Evolutionary conservation across 2,888 invertebrate species (phyloP).

Genomic region (Rapana venosa): DNA sequence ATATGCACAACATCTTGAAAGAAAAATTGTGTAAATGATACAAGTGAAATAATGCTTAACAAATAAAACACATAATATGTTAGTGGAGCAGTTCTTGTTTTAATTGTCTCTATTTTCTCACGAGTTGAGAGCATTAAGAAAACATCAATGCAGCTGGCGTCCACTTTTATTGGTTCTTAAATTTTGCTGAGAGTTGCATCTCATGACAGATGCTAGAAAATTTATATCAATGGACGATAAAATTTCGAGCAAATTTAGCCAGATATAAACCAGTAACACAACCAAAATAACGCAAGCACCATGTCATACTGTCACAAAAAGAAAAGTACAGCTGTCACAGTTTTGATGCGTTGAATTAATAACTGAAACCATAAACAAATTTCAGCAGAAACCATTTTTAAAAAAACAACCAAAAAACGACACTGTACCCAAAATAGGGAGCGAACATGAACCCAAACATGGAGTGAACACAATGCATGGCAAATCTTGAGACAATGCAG

Average conservation of each 20-base stretch:
- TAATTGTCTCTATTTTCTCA: not conserved
- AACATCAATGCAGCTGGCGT: no score
- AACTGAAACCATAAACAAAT: not conserved
- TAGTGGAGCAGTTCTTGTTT: not conserved
- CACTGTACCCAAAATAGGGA: constrained; percentile 2
- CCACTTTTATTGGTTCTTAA: no score
- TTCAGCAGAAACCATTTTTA: not conserved
- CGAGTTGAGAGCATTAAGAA: no score
- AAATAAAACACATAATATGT: not conserved
- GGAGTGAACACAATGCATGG: constrained; percentile 26
- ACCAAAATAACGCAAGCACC: not conserved
- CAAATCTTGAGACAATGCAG: constrained; percentile 22
- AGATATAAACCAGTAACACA: not conserved
- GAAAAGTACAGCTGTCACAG: not conserved
- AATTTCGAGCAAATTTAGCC: not conserved
- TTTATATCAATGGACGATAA: not conserved
- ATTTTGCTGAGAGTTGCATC: no score
- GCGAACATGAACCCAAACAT: constrained; percentile 16
- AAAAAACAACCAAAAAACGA: not conserved
- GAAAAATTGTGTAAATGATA: not conserved
- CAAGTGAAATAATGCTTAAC: not conserved
- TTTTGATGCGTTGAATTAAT: not conserved
- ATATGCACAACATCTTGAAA: not conserved
- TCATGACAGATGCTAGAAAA: not conserved
- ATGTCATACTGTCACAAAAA: not conserved